Evolutionary conservation across 2,797 vertebrate species (phyloP).

Genomic region (Microctenopoma stevenorrisi): DNA sequence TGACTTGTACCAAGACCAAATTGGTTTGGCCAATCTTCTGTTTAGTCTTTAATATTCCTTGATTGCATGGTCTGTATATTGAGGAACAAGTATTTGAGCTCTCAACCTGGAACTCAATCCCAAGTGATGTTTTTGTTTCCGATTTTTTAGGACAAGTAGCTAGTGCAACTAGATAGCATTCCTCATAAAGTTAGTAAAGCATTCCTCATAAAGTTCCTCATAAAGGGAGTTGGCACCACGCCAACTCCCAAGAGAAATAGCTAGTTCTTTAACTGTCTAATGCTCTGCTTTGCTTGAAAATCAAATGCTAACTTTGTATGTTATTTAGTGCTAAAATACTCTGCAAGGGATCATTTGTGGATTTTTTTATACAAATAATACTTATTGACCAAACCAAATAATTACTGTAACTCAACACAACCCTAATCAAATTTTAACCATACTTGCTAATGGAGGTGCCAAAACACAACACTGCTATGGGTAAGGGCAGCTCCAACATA

Average conservation of each 20-base stretch:
- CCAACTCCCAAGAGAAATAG: neutral
- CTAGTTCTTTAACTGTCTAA: neutral
- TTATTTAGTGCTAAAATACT: neutral
- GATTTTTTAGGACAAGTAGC: too few relatives aligned
- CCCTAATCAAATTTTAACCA: neutral
- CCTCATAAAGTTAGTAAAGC: too few relatives aligned
- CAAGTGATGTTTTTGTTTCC: too few relatives aligned
- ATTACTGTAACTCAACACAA: neutral
- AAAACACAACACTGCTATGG: neutral
- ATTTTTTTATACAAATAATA: too few relatives aligned
- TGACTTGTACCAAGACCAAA: constrained; percentile 7
- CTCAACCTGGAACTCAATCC: too few relatives aligned
- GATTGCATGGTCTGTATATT: neutral
- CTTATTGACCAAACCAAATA: neutral
- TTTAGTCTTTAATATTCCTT: neutral
- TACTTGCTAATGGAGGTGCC: neutral
- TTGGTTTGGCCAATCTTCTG: neutral
- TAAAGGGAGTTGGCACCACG: too few relatives aligned
- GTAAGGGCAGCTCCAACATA: too few relatives aligned
- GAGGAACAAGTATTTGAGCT: neutral
- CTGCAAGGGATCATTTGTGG: too few relatives aligned
- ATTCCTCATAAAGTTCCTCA: too few relatives aligned
- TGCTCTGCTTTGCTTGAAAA: neutral
- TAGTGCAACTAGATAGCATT: too few relatives aligned
- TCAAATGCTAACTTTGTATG: neutral